Conservation (phyloP, 2,888 invertebrate genomes). For the Mythimna impura region DNA sequence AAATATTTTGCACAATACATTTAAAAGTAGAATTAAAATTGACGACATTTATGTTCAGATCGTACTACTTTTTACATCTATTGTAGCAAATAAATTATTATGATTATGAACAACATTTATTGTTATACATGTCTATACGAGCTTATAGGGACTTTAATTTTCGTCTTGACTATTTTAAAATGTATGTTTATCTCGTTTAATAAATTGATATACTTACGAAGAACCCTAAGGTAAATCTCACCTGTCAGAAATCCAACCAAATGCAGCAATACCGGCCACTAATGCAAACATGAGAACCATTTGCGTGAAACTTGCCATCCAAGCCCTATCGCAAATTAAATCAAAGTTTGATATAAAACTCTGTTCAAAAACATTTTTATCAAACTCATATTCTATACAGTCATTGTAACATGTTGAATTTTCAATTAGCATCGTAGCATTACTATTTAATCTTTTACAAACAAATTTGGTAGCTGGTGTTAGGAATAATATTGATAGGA, state of each 20-base stretch:
- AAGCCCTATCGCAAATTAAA: constrained; percentile 74
- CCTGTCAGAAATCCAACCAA: constrained; percentile 83
- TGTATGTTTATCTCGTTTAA: no score
- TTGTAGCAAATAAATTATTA: no score
- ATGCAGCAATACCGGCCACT: constrained; percentile 70
- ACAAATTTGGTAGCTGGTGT: constrained; percentile 73
- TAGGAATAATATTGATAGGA: constrained; percentile 72
- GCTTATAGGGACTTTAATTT: no score
- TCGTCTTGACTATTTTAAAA: no score
- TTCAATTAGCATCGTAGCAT: constrained; percentile 57
- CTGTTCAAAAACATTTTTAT: constrained; percentile 67
- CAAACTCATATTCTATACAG: constrained; percentile 73
- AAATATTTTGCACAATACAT: no score
- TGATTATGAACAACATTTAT: no score
- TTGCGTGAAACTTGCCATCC: constrained; percentile 78
- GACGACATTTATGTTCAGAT: no score
- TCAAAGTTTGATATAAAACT: constrained; percentile 74
- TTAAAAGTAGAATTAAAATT: no score
- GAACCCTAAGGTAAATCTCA: constrained; percentile 67
- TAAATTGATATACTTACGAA: no score
- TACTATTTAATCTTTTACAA: constrained; percentile 69
- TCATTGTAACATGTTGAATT: constrained; percentile 74
- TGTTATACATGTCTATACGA: no score
- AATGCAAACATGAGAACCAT: constrained; percentile 77
- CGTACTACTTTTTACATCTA: no score